Conservation (phyloP, 2,113 vertebrate species). For the Athene noctua region DNA sequence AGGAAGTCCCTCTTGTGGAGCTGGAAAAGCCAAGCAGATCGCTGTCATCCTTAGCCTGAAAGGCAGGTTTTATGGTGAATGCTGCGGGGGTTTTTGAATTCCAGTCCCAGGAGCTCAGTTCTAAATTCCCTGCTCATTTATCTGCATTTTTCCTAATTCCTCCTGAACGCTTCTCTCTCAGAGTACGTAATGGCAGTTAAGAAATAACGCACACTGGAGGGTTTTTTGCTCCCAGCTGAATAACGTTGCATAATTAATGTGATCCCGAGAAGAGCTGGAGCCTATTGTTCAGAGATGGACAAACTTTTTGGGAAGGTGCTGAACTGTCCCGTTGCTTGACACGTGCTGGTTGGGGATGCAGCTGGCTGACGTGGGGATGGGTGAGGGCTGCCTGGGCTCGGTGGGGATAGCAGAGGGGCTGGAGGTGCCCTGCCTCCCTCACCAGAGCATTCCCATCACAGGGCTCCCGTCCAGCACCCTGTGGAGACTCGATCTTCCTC, state of each 20-base stretch:
- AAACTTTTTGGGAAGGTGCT: not conserved
- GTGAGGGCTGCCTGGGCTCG: not conserved
- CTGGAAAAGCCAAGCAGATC: not conserved
- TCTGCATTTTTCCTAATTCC: not conserved
- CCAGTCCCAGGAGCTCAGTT: not conserved
- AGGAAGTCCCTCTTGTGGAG: not conserved
- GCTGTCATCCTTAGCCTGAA: not conserved
- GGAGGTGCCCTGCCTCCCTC: not conserved
- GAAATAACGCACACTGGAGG: not conserved
- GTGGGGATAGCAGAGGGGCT: not conserved
- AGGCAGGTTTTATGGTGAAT: not conserved
- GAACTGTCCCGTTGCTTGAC: not conserved
- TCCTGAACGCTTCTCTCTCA: not conserved
- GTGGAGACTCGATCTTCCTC: not conserved
- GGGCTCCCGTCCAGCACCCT: not conserved
- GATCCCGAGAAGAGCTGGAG: not conserved
- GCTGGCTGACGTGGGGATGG: not conserved
- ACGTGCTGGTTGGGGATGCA: not conserved
- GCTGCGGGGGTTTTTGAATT: not conserved
- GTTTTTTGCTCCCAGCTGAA: not conserved
- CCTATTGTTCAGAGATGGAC: not conserved
- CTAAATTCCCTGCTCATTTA: slow-evolving; percentile 9
- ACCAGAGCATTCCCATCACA: not conserved
- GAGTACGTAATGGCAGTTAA: not conserved
- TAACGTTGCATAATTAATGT: not conserved